phyloP scores from a whole-genome alignment of 2,888 invertebrate genomes.

The Lepidochrysops patricia region DNA sequence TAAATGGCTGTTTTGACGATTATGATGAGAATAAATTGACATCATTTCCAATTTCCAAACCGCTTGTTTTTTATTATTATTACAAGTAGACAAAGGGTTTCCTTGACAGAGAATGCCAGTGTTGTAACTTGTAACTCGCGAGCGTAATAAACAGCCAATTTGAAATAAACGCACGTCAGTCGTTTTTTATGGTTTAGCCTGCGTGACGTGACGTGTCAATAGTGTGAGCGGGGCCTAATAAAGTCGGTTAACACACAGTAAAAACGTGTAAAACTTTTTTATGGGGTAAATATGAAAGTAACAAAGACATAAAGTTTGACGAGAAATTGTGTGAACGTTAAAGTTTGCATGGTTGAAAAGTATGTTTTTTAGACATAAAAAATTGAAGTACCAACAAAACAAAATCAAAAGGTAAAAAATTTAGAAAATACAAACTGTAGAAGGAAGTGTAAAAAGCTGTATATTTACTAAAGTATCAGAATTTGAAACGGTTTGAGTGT shows the following conservation, averaged over 20 bases:
- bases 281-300: constrained; percentile 8
- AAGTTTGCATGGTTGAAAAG: no score
- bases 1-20: neutral
- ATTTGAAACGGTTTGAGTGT: constrained; percentile 26
- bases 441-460: no score
- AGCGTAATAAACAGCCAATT: neutral
- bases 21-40: neutral
- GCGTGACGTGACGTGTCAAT: constrained; percentile 5
- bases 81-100: neutral
- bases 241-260: constrained; percentile 2
- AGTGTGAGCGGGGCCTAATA: constrained; percentile 5
- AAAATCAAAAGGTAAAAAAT: no score
- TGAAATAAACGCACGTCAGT: neutral
- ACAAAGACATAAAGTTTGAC: neutral
- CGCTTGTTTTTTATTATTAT: neutral
- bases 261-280: constrained; percentile 8
- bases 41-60: neutral
- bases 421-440: no score
- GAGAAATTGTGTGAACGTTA: constrained; percentile 10
- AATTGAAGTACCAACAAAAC: no score
- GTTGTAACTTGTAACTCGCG: neutral
- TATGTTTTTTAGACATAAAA: no score
- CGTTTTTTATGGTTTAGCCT: neutral
- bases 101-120: neutral
- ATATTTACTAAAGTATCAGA: neutral